Percentiles rank a stretch among this genome's conserved stretches.
Evolutionary conservation across 2,797 vertebrate species (phyloP).

Genomic region (Manis javanica): DNA sequence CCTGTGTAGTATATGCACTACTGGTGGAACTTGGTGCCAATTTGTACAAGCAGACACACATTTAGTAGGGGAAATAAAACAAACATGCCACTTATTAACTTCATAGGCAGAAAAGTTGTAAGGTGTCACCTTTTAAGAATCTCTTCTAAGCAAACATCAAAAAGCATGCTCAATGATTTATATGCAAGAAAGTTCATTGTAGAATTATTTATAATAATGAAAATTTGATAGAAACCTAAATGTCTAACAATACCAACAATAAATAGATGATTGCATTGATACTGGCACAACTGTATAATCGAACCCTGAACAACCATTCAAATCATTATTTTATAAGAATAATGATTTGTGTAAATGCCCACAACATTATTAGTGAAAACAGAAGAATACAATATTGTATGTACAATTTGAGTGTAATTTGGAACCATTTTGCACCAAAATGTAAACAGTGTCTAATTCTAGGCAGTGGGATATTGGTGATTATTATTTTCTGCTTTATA

Average conservation of each 20-base stretch:
- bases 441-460: conserved; percentile 18
- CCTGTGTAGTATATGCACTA: background rate
- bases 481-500: conserved; percentile 18
- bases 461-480: background rate
- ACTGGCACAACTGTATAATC: background rate
- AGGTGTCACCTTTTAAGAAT: background rate
- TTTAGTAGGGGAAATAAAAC: background rate
- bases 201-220: background rate
- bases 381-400: background rate
- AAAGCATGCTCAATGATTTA: background rate
- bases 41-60: background rate
- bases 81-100: background rate
- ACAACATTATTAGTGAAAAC: background rate
- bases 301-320: background rate
- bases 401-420: background rate
- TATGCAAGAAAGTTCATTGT: background rate
- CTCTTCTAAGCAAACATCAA: conserved; percentile 33
- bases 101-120: background rate
- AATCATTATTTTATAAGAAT: conserved; percentile 12
- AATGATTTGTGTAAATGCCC: background rate
- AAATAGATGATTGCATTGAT: background rate
- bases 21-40: background rate
- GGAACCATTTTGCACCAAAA: conserved; percentile 14
- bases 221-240: background rate
- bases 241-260: background rate